A percentile compares a stretch with the other conserved stretches of the same genome.
Evolutionary conservation across 2,797 vertebrate genomes (phyloP).

Genomic region (Ctenochaetus hawaiiensis): DNA sequence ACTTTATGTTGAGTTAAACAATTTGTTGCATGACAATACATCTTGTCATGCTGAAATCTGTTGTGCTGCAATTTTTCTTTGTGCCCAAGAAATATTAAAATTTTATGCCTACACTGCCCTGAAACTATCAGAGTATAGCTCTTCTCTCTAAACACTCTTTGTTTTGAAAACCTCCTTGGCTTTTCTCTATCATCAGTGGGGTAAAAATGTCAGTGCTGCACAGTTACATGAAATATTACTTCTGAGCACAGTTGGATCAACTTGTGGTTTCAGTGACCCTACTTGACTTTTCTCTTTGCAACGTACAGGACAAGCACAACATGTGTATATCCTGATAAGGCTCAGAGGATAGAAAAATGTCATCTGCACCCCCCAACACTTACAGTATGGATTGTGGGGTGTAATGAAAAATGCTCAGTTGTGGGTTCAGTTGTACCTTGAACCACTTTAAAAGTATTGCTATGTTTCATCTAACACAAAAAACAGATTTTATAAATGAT

Average conservation of each 20-base stretch:
- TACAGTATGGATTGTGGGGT: background rate
- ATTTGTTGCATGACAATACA: background rate
- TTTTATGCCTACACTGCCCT: background rate
- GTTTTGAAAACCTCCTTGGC: too few relatives aligned
- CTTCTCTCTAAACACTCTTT: background rate
- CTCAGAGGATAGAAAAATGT: background rate
- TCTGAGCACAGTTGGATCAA: background rate
- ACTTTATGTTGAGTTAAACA: constrained; percentile 15
- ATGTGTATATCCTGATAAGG: constrained; percentile 21
- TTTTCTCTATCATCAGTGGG: too few relatives aligned
- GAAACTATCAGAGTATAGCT: constrained; percentile 11
- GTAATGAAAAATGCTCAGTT: background rate
- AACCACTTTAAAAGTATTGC: too few relatives aligned
- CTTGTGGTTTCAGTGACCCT: constrained; percentile 5
- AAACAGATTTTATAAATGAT: background rate
- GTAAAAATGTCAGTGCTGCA: constrained; percentile 3
- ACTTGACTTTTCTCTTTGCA: constrained; percentile 22
- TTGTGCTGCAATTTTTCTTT: background rate
- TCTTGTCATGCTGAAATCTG: constrained; percentile 21
- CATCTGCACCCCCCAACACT: constrained; percentile 6
- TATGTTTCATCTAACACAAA: too few relatives aligned
- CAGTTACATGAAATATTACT: background rate
- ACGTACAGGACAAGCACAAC: constrained; percentile 25
- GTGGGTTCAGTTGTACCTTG: background rate
- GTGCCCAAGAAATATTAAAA: background rate